These are phyloP conservation scores for Lamprologus tigripictilis DNA, from an alignment of 2,113 vertebrate species.

Conservation along the genomic window DNA sequence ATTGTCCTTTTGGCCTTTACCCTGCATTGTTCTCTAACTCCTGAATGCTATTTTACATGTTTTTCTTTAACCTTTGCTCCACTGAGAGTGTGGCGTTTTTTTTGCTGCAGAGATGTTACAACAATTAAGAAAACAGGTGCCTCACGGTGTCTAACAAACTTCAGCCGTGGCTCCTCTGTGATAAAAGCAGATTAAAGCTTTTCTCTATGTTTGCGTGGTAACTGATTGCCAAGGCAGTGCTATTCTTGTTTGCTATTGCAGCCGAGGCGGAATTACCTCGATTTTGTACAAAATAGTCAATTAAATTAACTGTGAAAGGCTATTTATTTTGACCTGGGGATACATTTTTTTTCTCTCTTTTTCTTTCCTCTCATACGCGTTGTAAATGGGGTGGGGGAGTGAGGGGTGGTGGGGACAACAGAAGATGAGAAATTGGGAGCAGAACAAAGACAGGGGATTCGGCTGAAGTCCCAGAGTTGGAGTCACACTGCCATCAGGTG, in stretches of 20 bases:
- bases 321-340: slow-evolving; percentile 78
- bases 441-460: slow-evolving; percentile 69
- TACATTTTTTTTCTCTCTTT: slow-evolving; percentile 64
- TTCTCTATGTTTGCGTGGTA: slow-evolving; percentile 50
- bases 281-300: slow-evolving; percentile 77
- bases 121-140: slow-evolving; percentile 41
- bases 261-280: slow-evolving; percentile 69
- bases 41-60: background rate
- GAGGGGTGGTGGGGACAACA: background rate
- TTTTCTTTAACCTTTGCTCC: background rate
- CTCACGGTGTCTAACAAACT: slow-evolving; percentile 46
- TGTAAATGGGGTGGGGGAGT: slow-evolving; percentile 1
- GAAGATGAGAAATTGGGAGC: slow-evolving; percentile 54
- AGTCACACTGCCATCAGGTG: slow-evolving; percentile 75
- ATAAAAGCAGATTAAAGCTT: slow-evolving; percentile 54
- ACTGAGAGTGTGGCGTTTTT: background rate
- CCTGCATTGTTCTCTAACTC: background rate
- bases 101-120: slow-evolving; percentile 7
- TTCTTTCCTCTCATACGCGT: slow-evolving; percentile 54
- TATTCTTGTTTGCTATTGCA: slow-evolving; percentile 72
- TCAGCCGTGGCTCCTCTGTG: slow-evolving; percentile 35
- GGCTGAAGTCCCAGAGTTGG: slow-evolving; percentile 23
- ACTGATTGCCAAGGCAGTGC: slow-evolving; percentile 57
- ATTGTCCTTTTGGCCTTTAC: background rate
- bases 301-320: slow-evolving; percentile 80